phyloP scores from a whole-genome alignment of 30 jellyfish, hydroid and myxozoan genomes.

The Hydra vulgaris region DNA sequence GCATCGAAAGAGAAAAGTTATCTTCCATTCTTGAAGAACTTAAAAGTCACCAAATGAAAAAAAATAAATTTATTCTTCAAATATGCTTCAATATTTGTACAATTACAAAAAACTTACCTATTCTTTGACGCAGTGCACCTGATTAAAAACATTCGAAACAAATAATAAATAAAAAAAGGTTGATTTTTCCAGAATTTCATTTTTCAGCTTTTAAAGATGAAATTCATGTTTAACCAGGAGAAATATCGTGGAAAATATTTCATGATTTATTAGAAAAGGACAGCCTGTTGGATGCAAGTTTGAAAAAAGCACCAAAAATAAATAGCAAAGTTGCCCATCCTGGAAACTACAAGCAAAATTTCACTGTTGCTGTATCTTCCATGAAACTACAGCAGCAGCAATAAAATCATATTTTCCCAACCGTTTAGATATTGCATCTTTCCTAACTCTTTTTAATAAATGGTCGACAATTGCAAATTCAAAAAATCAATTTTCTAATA shows the following conservation, averaged over 20 bases:
- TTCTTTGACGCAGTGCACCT: no score
- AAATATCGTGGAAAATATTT: slow-evolving; percentile 11
- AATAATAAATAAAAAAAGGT: neutral
- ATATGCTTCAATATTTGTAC: no score
- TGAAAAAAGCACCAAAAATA: neutral
- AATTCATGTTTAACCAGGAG: no score
- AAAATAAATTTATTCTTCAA: no score
- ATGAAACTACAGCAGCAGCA: slow-evolving; percentile 12
- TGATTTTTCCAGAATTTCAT: neutral
- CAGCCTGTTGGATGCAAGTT: slow-evolving; percentile 7
- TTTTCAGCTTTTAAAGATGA: slow-evolving; percentile 1
- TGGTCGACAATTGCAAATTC: slow-evolving; percentile 4
- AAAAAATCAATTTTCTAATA: neutral
- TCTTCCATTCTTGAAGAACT: no score
- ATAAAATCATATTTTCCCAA: neutral
- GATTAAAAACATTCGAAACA: no score
- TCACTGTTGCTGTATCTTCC: slow-evolving; percentile 17
- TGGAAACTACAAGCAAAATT: slow-evolving; percentile 21
- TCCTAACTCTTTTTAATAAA: neutral
- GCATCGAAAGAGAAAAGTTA: no score
- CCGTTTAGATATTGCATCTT: neutral
- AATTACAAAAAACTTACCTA: no score
- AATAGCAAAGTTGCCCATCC: slow-evolving; percentile 22
- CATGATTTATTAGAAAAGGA: slow-evolving; percentile 12
- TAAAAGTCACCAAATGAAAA: no score